Conservation (phyloP, 2,113 vertebrate species). For the Oostethus manadensis region DNA sequence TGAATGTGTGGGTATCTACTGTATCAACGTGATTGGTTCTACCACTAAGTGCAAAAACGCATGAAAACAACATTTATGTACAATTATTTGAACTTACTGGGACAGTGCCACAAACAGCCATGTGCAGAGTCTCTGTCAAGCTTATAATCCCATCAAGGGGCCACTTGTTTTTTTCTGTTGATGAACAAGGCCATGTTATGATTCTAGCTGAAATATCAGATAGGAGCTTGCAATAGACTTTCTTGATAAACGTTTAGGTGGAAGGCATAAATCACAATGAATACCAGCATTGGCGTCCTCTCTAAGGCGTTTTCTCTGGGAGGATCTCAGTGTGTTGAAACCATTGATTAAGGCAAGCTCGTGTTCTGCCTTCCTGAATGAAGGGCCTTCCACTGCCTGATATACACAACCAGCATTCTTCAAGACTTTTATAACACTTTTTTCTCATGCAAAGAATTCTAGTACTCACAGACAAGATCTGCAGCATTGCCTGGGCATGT, state of each 20-base stretch:
- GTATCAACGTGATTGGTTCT: not conserved
- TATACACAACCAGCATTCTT: slow-evolving; percentile 10
- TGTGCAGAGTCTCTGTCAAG: slow-evolving; percentile 73
- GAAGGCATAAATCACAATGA: slow-evolving; percentile 2
- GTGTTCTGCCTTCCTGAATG: slow-evolving; percentile 74
- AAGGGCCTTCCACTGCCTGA: slow-evolving; percentile 70
- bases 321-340: slow-evolving; percentile 69
- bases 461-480: slow-evolving; percentile 77
- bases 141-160: slow-evolving; percentile 62
- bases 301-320: slow-evolving; percentile 54
- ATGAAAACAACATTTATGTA: not conserved
- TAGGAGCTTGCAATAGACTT: not conserved
- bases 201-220: not conserved
- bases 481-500: slow-evolving; percentile 62
- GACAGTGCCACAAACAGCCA: slow-evolving; percentile 64
- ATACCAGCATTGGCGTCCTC: slow-evolving; percentile 30
- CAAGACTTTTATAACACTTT: slow-evolving; percentile 1
- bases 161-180: slow-evolving; percentile 30
- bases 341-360: slow-evolving; percentile 79
- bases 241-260: not conserved
- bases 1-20: too few species aligned
- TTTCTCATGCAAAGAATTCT: not conserved
- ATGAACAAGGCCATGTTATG: not conserved
- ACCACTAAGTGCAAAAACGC: not conserved
- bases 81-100: slow-evolving; percentile 65